Evolutionary conservation across 2,888 invertebrate genomes (phyloP).

Genomic region (Diadromus collaris): DNA sequence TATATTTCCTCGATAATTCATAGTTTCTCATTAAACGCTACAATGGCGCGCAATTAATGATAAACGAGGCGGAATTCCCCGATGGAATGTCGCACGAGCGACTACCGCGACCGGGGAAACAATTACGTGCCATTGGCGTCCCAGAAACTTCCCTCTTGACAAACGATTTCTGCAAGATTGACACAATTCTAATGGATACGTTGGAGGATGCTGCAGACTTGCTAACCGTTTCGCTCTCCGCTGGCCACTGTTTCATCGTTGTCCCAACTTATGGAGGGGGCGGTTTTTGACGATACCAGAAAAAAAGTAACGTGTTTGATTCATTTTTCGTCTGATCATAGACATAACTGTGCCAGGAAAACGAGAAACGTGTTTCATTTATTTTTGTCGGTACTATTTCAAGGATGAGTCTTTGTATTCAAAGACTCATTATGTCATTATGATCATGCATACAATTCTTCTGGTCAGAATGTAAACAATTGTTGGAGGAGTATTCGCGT

Average conservation of each 20-base stretch:
- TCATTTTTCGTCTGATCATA: too few species aligned
- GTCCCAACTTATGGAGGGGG: background rate
- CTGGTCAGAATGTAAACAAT: too few species aligned
- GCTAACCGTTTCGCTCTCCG: background rate
- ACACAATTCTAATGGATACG: background rate
- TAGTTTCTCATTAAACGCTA: slow-evolving; percentile 59
- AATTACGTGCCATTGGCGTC: slow-evolving; percentile 39
- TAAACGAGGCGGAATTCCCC: slow-evolving; percentile 47
- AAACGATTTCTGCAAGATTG: slow-evolving; percentile 25
- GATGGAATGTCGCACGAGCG: slow-evolving; percentile 31
- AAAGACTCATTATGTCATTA: too few species aligned
- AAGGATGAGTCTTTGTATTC: too few species aligned
- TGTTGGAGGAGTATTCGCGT: too few species aligned
- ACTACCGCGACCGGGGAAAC: slow-evolving; percentile 44
- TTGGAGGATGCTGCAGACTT: background rate
- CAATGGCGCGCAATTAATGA: slow-evolving; percentile 58
- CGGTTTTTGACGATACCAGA: background rate
- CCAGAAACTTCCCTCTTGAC: slow-evolving; percentile 19
- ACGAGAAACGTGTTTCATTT: too few species aligned
- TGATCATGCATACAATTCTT: too few species aligned
- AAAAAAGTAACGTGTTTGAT: background rate
- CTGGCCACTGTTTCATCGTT: background rate
- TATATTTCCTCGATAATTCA: slow-evolving; percentile 57
- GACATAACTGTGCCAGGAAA: too few species aligned
- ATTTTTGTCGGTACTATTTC: too few species aligned